phyloP scores from a whole-genome alignment of 92 coral and sea anemone species.

The Zoanthus solanderi region DNA sequence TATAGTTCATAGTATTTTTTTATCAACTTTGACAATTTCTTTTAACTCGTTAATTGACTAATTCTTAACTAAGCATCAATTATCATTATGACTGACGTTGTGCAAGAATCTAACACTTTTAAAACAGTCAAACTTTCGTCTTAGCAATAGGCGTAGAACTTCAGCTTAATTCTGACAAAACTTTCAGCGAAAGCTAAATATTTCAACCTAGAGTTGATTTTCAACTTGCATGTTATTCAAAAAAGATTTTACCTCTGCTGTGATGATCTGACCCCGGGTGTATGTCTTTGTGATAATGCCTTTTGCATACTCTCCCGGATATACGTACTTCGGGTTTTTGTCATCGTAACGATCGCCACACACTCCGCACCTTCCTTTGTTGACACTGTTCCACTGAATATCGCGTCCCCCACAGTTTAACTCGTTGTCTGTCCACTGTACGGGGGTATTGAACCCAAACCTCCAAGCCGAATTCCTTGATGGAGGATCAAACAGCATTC shows the following conservation, averaged over 20 bases:
- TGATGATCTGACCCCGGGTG: slow-evolving; percentile 39
- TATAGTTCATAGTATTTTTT: too few species aligned
- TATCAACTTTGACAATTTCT: too few species aligned
- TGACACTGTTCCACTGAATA: not conserved
- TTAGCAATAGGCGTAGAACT: not conserved
- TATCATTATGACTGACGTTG: too few species aligned
- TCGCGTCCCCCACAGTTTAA: slow-evolving; percentile 43
- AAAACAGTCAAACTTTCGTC: too few species aligned
- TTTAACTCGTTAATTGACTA: too few species aligned
- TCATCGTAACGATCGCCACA: slow-evolving; percentile 53
- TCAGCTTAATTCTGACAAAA: too few species aligned
- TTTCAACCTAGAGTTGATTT: too few species aligned
- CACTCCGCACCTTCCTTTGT: slow-evolving; percentile 53
- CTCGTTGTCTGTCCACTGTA: slow-evolving; percentile 27
- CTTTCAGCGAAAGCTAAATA: too few species aligned
- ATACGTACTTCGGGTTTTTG: not conserved
- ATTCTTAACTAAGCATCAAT: too few species aligned
- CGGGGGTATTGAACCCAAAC: not conserved
- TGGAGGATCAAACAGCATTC: slow-evolving; percentile 31
- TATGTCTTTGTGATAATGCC: slow-evolving; percentile 42
- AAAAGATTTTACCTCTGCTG: slow-evolving; percentile 12
- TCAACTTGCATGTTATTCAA: not conserved
- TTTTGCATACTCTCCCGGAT: slow-evolving; percentile 46
- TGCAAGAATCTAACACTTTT: too few species aligned
- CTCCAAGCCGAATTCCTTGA: slow-evolving; percentile 44